These are phyloP conservation scores for Nesometra sesokonis DNA, from an alignment of 35 echinoderm and acorn worm genomes.

Conservation along the genomic window DNA sequence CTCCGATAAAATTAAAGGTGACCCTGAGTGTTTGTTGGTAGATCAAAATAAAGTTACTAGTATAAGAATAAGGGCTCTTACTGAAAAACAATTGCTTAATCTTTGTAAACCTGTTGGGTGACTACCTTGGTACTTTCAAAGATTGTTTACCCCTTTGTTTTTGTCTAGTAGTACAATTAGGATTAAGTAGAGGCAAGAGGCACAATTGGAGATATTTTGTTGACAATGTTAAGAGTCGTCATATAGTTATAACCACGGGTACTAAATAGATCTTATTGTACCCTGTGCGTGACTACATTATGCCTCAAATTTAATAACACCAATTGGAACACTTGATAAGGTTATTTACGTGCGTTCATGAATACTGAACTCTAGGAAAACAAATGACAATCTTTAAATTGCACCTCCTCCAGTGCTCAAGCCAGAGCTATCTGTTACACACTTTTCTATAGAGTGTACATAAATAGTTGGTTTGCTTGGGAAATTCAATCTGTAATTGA, in stretches of 20 bases:
- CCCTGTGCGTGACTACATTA: not conserved
- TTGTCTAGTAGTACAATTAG: not conserved
- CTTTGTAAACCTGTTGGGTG: not conserved
- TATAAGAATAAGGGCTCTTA: too few species aligned
- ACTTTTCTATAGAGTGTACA: not conserved
- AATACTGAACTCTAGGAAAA: not conserved
- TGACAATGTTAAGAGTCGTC: not conserved
- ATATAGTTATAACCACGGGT: not conserved
- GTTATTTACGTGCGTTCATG: not conserved
- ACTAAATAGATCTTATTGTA: not conserved
- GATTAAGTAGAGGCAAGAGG: not conserved
- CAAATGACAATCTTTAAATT: not conserved
- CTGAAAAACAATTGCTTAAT: not conserved
- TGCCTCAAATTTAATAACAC: not conserved
- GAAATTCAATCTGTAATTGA: not conserved
- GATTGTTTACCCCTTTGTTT: too few species aligned
- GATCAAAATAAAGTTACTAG: not conserved
- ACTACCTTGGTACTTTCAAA: not conserved
- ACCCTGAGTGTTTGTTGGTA: not conserved
- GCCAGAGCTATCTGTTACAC: not conserved
- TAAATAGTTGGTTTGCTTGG: not conserved
- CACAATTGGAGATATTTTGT: not conserved
- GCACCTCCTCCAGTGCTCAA: not conserved
- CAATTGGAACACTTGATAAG: not conserved
- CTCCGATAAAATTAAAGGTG: not conserved